Evolutionary conservation across 2,888 invertebrate species (phyloP).

Genomic region (Aporophyla lueneburgensis): DNA sequence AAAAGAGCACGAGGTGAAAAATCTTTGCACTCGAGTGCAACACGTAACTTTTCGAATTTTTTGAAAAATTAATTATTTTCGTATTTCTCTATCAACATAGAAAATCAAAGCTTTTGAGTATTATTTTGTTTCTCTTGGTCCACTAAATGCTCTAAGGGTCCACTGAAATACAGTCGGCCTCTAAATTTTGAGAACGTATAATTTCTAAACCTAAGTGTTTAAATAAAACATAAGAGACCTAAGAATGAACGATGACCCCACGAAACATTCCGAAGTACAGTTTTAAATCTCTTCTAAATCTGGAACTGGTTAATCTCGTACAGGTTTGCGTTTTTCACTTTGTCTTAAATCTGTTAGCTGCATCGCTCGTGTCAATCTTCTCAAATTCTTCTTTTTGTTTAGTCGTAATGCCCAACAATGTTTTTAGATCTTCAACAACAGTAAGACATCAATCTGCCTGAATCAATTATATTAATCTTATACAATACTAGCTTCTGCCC

Average conservation of each 20-base stretch:
- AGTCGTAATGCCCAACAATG: background rate
- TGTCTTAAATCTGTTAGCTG: background rate
- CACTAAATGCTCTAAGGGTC: too few relatives aligned
- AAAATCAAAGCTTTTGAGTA: background rate
- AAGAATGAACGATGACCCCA: conserved; percentile 17
- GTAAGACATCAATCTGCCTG: background rate
- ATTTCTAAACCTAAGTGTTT: background rate
- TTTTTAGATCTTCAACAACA: background rate
- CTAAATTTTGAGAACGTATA: background rate
- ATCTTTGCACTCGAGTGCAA: too few relatives aligned
- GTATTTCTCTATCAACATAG: too few relatives aligned
- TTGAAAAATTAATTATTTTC: background rate
- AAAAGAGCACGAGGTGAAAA: too few relatives aligned
- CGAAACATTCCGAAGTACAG: conserved; percentile 33
- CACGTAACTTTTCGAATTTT: too few relatives aligned
- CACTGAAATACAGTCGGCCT: background rate
- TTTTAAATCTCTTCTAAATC: conserved; percentile 23
- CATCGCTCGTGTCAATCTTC: background rate
- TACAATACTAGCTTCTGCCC: too few relatives aligned
- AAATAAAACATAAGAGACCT: background rate
- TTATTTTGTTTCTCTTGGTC: background rate
- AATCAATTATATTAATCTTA: background rate
- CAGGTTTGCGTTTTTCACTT: conserved; percentile 1
- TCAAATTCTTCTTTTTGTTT: background rate
- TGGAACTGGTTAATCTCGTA: conserved; percentile 29